Evolutionary conservation across 2,888 invertebrate genomes (phyloP).

Genomic region (Apotomis turbidana): DNA sequence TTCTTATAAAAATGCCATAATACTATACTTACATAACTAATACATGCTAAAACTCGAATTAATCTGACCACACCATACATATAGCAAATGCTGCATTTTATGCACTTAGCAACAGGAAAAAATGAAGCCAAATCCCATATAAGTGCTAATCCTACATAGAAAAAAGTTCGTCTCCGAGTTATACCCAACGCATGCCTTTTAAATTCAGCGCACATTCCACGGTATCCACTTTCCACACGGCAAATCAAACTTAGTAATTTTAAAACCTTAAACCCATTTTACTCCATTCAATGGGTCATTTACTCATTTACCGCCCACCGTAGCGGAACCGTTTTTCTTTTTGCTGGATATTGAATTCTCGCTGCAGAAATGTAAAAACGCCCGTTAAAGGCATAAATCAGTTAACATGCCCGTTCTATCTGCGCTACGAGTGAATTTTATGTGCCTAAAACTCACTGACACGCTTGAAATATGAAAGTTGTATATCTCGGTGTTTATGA

Average conservation of each 20-base stretch:
- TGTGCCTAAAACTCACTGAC: conserved; percentile 67
- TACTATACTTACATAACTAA: no score
- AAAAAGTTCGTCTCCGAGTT: no score
- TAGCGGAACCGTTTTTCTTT: conserved; percentile 59
- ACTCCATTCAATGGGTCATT: conserved; percentile 40
- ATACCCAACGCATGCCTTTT: background rate
- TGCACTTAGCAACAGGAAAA: no score
- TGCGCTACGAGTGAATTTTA: conserved; percentile 62
- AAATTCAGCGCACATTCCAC: background rate
- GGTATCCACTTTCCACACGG: background rate
- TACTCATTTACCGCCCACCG: conserved; percentile 36
- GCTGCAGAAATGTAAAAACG: conserved; percentile 67
- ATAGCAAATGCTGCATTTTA: no score
- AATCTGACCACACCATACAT: no score
- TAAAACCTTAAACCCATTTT: conserved; percentile 16
- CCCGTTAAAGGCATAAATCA: conserved; percentile 80
- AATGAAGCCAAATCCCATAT: no score
- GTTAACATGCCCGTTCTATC: conserved; percentile 61
- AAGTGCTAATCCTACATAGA: no score
- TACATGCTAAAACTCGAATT: no score
- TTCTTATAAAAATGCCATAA: no score
- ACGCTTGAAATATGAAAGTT: conserved; percentile 79
- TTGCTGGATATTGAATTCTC: conserved; percentile 76
- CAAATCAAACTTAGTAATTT: conserved; percentile 11
- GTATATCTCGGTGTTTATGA: conserved; percentile 52